A percentile compares a stretch with the other conserved stretches of the same genome.
Conservation (phyloP, 2,888 invertebrate genomes). For the Noctua pronuba region DNA sequence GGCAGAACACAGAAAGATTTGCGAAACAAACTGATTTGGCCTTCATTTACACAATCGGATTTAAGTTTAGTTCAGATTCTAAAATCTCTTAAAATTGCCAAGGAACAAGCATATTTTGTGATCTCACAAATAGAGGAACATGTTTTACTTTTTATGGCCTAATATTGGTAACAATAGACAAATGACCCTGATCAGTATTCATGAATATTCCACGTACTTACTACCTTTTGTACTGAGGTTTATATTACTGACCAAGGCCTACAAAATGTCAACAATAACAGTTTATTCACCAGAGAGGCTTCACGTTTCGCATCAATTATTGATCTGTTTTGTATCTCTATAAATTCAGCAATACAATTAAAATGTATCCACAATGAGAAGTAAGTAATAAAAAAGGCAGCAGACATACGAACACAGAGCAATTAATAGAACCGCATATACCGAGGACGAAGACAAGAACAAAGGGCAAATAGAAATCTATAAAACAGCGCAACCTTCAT, state of each 20-base stretch:
- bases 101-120: no score
- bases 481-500: not conserved
- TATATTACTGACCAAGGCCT: slow-evolving; percentile 28
- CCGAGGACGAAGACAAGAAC: not conserved
- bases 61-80: not conserved
- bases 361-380: not conserved
- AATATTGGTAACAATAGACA: not conserved
- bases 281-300: not conserved
- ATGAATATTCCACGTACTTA: slow-evolving; percentile 21
- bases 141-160: not conserved
- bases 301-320: slow-evolving; percentile 2
- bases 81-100: not conserved
- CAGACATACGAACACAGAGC: not conserved
- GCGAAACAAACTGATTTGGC: not conserved
- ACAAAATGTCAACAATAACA: slow-evolving; percentile 32
- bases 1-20: not conserved
- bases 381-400: not conserved
- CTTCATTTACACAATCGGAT: not conserved
- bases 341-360: not conserved
- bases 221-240: slow-evolving; percentile 16
- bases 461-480: not conserved
- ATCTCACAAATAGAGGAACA: not conserved
- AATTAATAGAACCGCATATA: not conserved
- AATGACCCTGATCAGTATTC: slow-evolving; percentile 32
- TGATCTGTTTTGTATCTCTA: not conserved